Evolutionary conservation across 2,888 invertebrate genomes (phyloP), one percentile per base, ranked within the genome.

Genomic region (Mythimna pallens): DNA sequence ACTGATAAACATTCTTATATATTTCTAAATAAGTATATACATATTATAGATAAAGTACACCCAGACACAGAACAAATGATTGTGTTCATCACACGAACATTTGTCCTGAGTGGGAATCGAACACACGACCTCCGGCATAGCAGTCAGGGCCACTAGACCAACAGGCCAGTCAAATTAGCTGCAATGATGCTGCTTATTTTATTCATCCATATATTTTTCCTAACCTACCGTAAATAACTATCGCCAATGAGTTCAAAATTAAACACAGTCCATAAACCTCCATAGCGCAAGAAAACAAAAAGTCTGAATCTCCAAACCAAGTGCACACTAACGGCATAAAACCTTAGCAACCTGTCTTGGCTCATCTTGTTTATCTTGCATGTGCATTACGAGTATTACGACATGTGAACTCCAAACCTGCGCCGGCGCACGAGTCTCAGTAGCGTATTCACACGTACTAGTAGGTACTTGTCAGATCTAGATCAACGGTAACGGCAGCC

Each of bases 371-470:
- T 58, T 54, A 57, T 55, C 55, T 50, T 20, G 20, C 54, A 55
- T 50, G 40, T 73, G 59, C 62, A 58, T 73, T 73, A 66, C 54
- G n/a, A 63, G 66, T 58, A 58, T 65, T 75, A 63, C 65, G 68
- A 74, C 74, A 79, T 78, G 61, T 79, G 63, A 61, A 75, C 70
- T 65, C 54, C 43, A 73, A 77, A 64, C 47, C 63, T 65, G 78
- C 66, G 64, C 59, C 12, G 30, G 63, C 66, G 64, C 59, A 34
- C 40, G 65, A 62, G 64, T 67, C 25, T 66, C 61, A 67, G 81
- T 78, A 81, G 80, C 78, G 55, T 52, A 81, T 73, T 65, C 55
- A 47, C 73, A 81, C 81, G 69, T 61, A 54, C 61, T 40, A 22
- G 40, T 61, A 61, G 59, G 40, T 67, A 66, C 57, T 70, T 52